Percentiles rank a stretch among this genome's conserved stretches.
Evolutionary conservation across 2,888 invertebrate species (phyloP).

Genomic region (Lasioglossum pauxillum): DNA sequence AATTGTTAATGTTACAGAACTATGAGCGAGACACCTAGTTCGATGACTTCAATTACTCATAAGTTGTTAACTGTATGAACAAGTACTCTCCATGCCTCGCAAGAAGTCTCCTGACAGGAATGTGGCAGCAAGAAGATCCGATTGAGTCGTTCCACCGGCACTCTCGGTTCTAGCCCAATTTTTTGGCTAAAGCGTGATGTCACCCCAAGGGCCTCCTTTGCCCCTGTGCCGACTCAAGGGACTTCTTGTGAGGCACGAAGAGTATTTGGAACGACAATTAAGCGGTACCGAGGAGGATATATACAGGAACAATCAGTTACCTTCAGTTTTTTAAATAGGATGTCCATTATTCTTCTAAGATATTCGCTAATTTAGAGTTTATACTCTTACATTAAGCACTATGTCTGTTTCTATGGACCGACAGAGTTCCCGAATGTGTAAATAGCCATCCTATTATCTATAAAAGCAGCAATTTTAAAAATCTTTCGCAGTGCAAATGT

Average conservation of each 20-base stretch:
- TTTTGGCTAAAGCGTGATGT: no score
- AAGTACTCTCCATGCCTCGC: neutral
- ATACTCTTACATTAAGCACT: no score
- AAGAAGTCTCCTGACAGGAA: no score
- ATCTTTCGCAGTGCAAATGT: neutral
- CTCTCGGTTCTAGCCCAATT: no score
- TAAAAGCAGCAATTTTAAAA: neutral
- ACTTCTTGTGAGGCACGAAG: no score
- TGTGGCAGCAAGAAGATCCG: no score
- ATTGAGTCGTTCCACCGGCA: no score
- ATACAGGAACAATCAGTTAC: neutral
- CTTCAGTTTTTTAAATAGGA: conserved; percentile 3
- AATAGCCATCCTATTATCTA: no score
- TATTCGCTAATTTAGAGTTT: neutral
- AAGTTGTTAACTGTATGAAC: neutral
- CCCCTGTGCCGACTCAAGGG: no score
- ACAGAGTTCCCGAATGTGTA: no score
- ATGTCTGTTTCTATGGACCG: no score
- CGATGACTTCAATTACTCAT: neutral
- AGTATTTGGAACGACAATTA: neutral
- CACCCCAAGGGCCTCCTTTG: no score
- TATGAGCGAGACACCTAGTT: neutral
- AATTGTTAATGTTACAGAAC: neutral
- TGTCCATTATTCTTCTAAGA: neutral
- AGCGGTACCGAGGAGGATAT: neutral